Evolutionary conservation across 1,140 invertebrate genomes (phyloP), one percentile per base, ranked within the genome.

Genomic region (Drosophila fuyamai): DNA sequence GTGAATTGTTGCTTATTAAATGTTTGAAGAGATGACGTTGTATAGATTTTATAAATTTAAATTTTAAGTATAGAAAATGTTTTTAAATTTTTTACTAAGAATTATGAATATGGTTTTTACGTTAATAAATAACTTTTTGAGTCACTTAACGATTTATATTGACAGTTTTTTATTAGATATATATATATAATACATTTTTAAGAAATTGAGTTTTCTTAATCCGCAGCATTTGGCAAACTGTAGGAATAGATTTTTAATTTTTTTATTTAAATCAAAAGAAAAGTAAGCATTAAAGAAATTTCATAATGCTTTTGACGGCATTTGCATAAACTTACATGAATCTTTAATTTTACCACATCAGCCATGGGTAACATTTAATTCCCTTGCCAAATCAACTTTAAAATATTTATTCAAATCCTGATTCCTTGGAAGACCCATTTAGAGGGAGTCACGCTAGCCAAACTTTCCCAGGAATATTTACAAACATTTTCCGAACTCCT

Each of bases 381-480:
- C 35, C 6, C 16, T 62, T 62, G 59, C 48, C 18, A 66, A 68
- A 53, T 65, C 43, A 62, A 36, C 56, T 55, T 70, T 27, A 12
- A 67, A 68, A 36, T 36, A 44, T 23, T 74, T 79, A 80, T 76
- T 57, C 53, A 62, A 62, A 62, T 68, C n/a, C 0, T 5, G 13
- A 6, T 51, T 38, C 7, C 36, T 59, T 58, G 9, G 23, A 62
- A 44, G 40, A 73, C 47, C 29, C 53, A 36, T 55, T 60, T 38
- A 16, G 29, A 50, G 53, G 59, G 35, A 76, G 79, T 88, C 82
- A 86, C 76, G 83, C 83, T 73, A 62, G 36, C 66, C 43, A 72
- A 55, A 80, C 65, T 78, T 89, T 88, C 84, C 84, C 84, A 88
- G 67, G 76, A 47, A 83, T 79, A 76, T 86, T 63, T 61, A 51